Evolutionary conservation across 2,888 invertebrate species (phyloP).

Genomic region (Trypoxylon attenuatum): DNA sequence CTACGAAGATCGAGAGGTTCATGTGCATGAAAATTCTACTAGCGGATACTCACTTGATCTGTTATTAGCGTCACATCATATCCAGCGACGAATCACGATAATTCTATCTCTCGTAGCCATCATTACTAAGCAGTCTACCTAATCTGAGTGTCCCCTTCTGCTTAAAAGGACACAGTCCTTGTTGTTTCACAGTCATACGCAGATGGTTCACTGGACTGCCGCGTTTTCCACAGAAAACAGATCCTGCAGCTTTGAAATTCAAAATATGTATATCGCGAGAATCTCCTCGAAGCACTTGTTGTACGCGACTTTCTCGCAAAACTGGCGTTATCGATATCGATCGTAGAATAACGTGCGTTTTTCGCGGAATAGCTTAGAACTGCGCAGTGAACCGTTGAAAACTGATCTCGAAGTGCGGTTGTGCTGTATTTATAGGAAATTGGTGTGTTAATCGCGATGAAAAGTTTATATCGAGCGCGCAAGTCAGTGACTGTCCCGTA

Average conservation of each 20-base stretch:
- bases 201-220: neutral
- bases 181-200: neutral
- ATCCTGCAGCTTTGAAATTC: too few species aligned
- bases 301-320: neutral
- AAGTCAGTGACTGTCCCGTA: constrained; percentile 1
- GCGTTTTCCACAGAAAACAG: too few species aligned
- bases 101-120: neutral
- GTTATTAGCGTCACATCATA: too few species aligned
- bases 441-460: neutral
- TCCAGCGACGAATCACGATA: neutral
- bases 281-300: too few species aligned
- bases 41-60: constrained; percentile 8
- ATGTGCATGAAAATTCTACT: too few species aligned
- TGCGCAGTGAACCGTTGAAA: too few species aligned
- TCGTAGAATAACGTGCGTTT: too few species aligned
- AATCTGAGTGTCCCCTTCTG: neutral
- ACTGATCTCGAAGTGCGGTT: neutral
- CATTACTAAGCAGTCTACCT: neutral
- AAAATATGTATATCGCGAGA: too few species aligned
- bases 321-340: neutral
- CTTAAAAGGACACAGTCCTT: neutral
- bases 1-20: too few species aligned
- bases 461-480: constrained; percentile 11
- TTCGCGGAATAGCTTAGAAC: too few species aligned
- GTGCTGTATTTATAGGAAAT: neutral